Conservation (phyloP, 2,797 vertebrate genomes). For the Oryzias dopingdopingensis region DNA sequence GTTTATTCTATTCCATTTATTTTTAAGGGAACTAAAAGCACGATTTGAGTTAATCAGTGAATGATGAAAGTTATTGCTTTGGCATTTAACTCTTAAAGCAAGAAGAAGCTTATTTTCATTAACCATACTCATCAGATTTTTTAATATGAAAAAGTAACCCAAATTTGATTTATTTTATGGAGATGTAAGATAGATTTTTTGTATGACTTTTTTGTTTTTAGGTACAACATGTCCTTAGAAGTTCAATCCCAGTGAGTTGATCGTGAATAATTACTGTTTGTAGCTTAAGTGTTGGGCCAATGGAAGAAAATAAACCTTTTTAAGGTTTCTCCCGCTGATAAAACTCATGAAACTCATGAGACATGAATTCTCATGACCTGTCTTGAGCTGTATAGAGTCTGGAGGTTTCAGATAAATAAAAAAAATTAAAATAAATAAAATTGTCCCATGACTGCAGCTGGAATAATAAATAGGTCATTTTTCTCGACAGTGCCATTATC, state of each 20-base stretch:
- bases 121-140: slow-evolving; percentile 21
- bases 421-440: slow-evolving; percentile 38
- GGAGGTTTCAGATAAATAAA: slow-evolving; percentile 9
- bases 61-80: slow-evolving; percentile 51
- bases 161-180: slow-evolving; percentile 29
- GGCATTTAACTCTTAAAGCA: slow-evolving; percentile 51
- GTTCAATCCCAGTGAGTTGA: no score
- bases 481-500: slow-evolving; percentile 59
- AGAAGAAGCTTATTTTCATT: slow-evolving; percentile 19
- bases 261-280: no score
- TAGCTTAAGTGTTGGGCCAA: slow-evolving; percentile 33
- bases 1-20: slow-evolving; percentile 13
- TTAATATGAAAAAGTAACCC: slow-evolving; percentile 40
- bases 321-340: slow-evolving; percentile 16
- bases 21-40: slow-evolving; percentile 29
- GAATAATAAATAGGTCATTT: slow-evolving; percentile 41
- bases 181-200: slow-evolving; percentile 28
- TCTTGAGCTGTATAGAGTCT: slow-evolving; percentile 7
- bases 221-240: not conserved
- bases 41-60: slow-evolving; percentile 18
- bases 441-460: slow-evolving; percentile 62
- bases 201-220: slow-evolving; percentile 24
- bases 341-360: no score
- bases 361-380: slow-evolving; percentile 7
- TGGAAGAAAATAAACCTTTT: slow-evolving; percentile 29